phyloP scores from a whole-genome alignment of 2,113 vertebrate species.

The Telmatochromis sp. region DNA sequence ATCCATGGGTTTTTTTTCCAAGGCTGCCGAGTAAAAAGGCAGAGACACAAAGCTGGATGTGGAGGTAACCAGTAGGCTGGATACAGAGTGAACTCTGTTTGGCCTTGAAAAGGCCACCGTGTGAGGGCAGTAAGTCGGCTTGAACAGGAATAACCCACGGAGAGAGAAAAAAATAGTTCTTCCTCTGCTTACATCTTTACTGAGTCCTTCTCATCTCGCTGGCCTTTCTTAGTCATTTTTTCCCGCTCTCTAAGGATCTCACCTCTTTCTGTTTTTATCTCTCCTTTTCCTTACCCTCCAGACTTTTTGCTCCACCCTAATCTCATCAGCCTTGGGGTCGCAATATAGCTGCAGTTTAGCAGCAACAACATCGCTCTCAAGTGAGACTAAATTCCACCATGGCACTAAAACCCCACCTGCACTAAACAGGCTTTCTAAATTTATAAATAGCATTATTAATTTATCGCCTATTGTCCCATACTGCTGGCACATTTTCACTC shows the following conservation, averaged over 20 bases:
- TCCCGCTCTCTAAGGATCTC: background rate
- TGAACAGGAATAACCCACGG: background rate
- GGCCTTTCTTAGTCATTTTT: background rate
- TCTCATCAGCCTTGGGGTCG: background rate
- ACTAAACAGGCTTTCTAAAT: background rate
- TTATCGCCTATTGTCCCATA: background rate
- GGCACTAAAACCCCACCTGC: background rate
- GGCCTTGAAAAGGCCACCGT: background rate
- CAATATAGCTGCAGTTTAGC: background rate
- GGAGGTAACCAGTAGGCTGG: background rate
- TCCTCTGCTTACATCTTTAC: background rate
- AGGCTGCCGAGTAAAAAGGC: background rate
- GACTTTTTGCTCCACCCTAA: background rate
- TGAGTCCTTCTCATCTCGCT: background rate
- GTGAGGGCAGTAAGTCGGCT: background rate
- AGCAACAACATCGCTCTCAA: background rate
- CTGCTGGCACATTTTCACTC: background rate
- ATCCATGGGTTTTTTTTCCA: accelerated
- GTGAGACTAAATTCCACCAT: background rate
- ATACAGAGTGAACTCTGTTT: background rate
- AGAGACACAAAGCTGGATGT: background rate
- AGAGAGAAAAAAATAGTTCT: background rate
- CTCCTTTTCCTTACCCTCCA: background rate
- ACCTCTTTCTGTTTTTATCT: background rate
- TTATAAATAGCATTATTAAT: background rate